Conservation (phyloP, 2,888 invertebrate species). For the Cylloceria caligata region DNA sequence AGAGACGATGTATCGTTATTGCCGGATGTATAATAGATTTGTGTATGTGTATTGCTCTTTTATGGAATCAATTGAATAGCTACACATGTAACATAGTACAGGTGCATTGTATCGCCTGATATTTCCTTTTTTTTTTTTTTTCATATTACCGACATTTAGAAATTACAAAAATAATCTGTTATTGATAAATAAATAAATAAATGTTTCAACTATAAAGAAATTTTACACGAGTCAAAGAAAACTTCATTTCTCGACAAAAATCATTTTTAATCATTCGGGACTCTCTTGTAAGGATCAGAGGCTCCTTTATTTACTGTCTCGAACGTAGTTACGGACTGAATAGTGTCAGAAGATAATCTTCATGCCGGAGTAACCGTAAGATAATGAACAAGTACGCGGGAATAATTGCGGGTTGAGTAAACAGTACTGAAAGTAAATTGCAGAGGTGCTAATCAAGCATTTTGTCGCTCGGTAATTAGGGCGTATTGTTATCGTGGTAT, state of each 20-base stretch:
- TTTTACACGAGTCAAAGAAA: no score
- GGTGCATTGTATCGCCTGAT: no score
- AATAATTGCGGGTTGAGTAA: not conserved
- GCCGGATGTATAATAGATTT: not conserved
- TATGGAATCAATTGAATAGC: not conserved
- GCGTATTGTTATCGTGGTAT: not conserved
- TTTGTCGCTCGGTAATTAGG: not conserved
- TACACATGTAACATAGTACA: no score
- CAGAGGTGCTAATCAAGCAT: conserved; percentile 1
- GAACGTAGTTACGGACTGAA: not conserved
- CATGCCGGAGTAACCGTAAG: not conserved
- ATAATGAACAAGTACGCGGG: not conserved
- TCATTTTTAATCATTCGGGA: no score
- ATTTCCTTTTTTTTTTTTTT: no score
- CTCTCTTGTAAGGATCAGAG: no score
- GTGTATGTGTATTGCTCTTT: not conserved
- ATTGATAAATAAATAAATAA: no score
- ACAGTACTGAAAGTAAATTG: not conserved
- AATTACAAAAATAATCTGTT: no score
- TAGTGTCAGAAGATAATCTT: not conserved
- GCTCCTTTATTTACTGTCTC: not conserved
- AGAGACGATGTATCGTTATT: conserved; percentile 1
- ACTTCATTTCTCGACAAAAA: no score
- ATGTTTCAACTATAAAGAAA: no score
- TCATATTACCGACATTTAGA: no score